A percentile compares a stretch with the other conserved stretches of the same genome.
phyloP scores from a whole-genome alignment of 1,140 invertebrate genomes.

The Chrysopa pallens region DNA sequence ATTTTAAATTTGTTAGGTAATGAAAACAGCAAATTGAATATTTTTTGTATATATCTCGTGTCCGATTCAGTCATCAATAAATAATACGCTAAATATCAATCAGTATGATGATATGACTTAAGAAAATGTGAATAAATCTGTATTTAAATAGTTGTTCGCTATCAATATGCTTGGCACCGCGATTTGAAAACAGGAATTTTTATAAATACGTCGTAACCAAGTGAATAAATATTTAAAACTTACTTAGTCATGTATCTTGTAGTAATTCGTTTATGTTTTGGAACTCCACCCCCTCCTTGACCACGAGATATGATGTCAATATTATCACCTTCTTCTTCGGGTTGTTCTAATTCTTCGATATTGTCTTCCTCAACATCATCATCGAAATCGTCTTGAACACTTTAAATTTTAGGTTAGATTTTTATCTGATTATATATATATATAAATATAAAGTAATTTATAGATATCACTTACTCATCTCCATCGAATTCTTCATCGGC shows the following conservation, averaged over 20 bases:
- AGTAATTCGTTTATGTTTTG: constrained; percentile 70
- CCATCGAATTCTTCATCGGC: constrained; percentile 60
- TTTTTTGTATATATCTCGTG: no score
- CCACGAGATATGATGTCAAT: constrained; percentile 49
- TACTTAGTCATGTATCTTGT: constrained; percentile 96
- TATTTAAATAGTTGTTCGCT: no score
- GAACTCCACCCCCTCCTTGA: constrained; percentile 54
- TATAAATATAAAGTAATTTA: constrained; percentile 4
- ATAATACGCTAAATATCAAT: no score
- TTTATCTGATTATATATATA: constrained; percentile 1
- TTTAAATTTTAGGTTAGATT: constrained; percentile 16
- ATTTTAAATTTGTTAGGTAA: no score
- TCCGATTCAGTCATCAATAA: no score
- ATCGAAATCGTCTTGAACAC: constrained; percentile 58
- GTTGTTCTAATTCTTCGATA: constrained; percentile 49
- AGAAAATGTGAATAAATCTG: no score
- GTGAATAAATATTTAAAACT: constrained; percentile 10
- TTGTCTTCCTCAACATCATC: constrained; percentile 68
- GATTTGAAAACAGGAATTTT: neutral
- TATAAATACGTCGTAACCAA: neutral
- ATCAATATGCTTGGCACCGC: neutral
- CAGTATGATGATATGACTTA: no score
- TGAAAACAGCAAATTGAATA: no score
- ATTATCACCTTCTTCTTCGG: constrained; percentile 46
- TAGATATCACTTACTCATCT: constrained; percentile 40